Evolutionary conservation across 37 sponge, comb jelly and placozoan species (phyloP), one percentile per base, ranked within the genome.

Genomic region (Chondrosia reniformis): DNA sequence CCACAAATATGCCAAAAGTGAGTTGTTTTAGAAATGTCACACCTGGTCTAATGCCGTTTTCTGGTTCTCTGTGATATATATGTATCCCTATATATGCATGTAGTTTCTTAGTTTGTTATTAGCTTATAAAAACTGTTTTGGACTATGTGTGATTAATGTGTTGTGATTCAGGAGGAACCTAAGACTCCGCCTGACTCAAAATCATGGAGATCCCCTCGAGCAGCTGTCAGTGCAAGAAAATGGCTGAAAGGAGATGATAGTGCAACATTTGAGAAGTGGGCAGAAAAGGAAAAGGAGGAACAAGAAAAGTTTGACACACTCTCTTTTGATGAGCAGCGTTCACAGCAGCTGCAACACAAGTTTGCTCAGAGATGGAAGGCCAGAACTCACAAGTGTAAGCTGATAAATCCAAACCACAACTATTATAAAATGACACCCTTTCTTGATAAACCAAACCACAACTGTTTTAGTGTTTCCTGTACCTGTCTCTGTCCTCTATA

Each of bases 311-410:
- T 69, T 19, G 42, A 41, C n/a, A 25, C 41, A 24, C 41, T 39
- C 21, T 39, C 72, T 1, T n/a, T 44, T 2, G 72, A 69, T 13
- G 72, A 69, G 21, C 43, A 8, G 37, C 39, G 72, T 17, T 41
- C 72, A 34, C 46, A 66, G 39, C 72, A 63, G 44, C 77, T 92
- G 7, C 73, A 80, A 55, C 76, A 80, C 76, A 92, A 92, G 77
- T 92, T 85, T 46, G 75, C 45, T 0, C 37, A 54, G 0, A 74
- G 82, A 36, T 92, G 93, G 93, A 81, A 63, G 74, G 10, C n/a
- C 22, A 82, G 77, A 24, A 83, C 78, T 2, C 56, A 75, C 58
- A 84, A 81, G 56, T 73, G 87, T 85, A 61, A 80, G 64, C 4
- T n/a, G n/a, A n/a, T n/a, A n/a, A n/a, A n/a, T n/a, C n/a, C n/a